These are phyloP conservation scores for Sthenelais limicola DNA, from an alignment of 2,888 invertebrate species.

Conservation along the genomic window DNA sequence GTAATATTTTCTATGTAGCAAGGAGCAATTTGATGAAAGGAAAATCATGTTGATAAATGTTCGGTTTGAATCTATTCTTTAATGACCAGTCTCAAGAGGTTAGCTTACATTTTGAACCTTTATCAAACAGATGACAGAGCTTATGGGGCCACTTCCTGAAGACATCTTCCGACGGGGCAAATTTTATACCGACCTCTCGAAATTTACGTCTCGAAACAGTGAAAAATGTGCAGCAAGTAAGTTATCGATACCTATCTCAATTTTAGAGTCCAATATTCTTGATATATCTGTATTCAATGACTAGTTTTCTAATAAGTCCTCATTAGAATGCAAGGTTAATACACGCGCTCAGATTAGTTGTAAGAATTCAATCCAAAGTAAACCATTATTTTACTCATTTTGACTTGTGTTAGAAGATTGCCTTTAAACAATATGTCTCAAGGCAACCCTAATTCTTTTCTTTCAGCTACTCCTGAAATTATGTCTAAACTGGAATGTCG, in stretches of 20 bases:
- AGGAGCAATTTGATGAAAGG: no score
- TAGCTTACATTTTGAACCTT: slow-evolving; percentile 8
- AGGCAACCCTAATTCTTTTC: no score
- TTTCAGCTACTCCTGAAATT: slow-evolving; percentile 38
- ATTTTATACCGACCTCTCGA: slow-evolving; percentile 54
- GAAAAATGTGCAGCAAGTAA: slow-evolving; percentile 52
- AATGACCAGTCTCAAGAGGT: background rate
- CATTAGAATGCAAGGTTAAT: background rate
- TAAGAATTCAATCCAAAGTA: background rate
- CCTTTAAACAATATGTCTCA: no score
- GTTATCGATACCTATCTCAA: slow-evolving; percentile 13
- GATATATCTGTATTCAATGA: background rate
- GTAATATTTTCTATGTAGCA: no score
- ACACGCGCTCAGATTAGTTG: background rate
- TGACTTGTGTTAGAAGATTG: background rate
- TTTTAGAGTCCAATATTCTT: background rate
- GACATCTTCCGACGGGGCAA: slow-evolving; percentile 61
- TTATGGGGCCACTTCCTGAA: slow-evolving; percentile 63
- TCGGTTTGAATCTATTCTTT: background rate
- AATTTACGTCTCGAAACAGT: slow-evolving; percentile 50
- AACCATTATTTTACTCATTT: background rate
- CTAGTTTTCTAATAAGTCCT: no score
- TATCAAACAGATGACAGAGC: slow-evolving; percentile 54
- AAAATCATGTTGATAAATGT: background rate
- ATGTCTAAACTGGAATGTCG: slow-evolving; percentile 43